Percentiles rank a stretch among this genome's conserved stretches.
phyloP scores from a whole-genome alignment of 2,113 vertebrate genomes.

The Psittacus erithacus region DNA sequence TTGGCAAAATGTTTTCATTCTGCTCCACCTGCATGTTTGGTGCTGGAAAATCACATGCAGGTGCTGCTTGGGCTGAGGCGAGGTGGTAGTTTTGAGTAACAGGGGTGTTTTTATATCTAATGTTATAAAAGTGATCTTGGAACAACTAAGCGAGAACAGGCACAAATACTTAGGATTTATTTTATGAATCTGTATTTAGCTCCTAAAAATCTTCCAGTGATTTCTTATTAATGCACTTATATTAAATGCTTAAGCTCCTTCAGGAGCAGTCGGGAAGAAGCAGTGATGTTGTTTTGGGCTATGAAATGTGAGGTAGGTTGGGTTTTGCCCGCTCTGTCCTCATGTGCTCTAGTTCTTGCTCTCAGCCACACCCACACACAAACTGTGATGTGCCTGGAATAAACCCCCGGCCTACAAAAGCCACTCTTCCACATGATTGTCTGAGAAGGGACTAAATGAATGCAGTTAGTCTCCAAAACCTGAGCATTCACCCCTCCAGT shows the following conservation, averaged over 20 bases:
- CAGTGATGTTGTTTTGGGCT: neutral
- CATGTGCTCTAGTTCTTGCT: neutral
- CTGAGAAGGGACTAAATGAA: neutral
- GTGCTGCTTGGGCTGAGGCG: neutral
- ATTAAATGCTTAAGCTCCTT: neutral
- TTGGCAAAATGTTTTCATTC: neutral
- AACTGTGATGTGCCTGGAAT: neutral
- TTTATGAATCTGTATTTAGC: neutral
- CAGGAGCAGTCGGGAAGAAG: neutral
- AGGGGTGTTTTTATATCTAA: neutral
- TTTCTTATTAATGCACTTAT: neutral
- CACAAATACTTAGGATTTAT: neutral
- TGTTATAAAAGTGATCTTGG: neutral
- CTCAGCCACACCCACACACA: accelerated
- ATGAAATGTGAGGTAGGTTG: neutral
- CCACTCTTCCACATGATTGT: accelerated
- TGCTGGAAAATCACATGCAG: neutral
- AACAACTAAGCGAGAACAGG: neutral
- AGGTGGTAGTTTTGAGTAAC: neutral
- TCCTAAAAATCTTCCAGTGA: neutral
- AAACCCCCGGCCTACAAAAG: neutral
- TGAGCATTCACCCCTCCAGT: neutral
- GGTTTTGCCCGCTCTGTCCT: neutral
- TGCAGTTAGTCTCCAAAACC: neutral
- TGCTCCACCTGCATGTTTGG: neutral